A percentile compares a stretch with the other conserved stretches of the same genome.
Evolutionary conservation across 2,113 vertebrate genomes (phyloP).

Genomic region (Limanda limanda): DNA sequence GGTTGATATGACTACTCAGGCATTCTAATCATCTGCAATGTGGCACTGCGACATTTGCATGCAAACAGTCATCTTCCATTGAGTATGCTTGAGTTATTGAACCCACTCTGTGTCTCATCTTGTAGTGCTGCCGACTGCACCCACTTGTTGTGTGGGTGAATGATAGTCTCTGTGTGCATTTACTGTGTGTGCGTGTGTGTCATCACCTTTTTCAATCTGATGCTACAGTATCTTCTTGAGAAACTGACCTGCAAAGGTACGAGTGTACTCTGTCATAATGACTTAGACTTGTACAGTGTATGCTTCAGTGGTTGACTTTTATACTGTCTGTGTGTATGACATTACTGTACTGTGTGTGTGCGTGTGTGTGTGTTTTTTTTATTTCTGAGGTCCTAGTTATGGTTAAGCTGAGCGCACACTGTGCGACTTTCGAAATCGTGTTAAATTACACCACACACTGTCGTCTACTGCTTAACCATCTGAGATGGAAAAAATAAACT

Average conservation of each 20-base stretch:
- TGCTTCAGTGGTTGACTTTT: slow-evolving; percentile 9
- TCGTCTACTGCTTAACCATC: too few species aligned
- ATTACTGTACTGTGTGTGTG: too few species aligned
- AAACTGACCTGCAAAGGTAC: slow-evolving; percentile 15
- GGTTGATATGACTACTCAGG: slow-evolving; percentile 23
- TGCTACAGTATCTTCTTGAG: neutral
- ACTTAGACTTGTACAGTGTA: neutral
- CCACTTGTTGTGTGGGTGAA: neutral
- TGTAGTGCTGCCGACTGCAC: neutral
- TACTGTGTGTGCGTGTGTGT: neutral
- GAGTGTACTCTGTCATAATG: neutral
- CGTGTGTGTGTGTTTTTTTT: too few species aligned
- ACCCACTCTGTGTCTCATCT: slow-evolving; percentile 9
- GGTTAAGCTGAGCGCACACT: too few species aligned
- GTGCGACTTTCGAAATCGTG: too few species aligned
- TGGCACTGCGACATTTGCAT: slow-evolving; percentile 35
- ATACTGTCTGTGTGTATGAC: neutral
- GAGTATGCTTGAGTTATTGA: slow-evolving; percentile 35
- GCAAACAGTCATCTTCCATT: slow-evolving; percentile 23
- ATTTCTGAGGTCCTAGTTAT: too few species aligned
- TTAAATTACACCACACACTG: too few species aligned
- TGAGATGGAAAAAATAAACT: too few species aligned
- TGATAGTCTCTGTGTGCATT: neutral
- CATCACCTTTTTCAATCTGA: neutral
- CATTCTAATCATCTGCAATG: slow-evolving; percentile 30